phyloP scores from a whole-genome alignment of 2,113 vertebrate species.

The Lampris incognitus region DNA sequence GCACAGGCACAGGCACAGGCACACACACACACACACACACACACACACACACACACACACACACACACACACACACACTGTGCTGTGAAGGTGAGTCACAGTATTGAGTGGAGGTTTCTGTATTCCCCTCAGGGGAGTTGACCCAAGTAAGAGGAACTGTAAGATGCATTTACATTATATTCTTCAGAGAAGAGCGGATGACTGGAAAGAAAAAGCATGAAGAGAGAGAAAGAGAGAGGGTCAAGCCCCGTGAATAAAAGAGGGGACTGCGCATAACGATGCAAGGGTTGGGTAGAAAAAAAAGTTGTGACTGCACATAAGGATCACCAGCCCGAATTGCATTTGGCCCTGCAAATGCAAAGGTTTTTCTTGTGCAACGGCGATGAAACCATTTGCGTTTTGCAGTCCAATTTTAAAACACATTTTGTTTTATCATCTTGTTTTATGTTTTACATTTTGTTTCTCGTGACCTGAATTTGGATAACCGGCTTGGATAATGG shows the following conservation, averaged over 20 bases:
- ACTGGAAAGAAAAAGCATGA: conserved; percentile 16
- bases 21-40: conserved; percentile 1
- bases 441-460: no score
- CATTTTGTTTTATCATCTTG: no score
- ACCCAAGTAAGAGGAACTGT: conserved; percentile 26
- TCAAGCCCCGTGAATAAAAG: conserved; percentile 24
- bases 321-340: conserved; percentile 39
- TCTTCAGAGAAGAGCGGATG: conserved; percentile 32
- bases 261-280: conserved; percentile 22
- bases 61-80: conserved; percentile 5
- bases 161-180: conserved; percentile 53
- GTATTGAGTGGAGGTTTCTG: not conserved
- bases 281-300: conserved; percentile 38
- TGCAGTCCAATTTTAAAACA: not conserved
- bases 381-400: conserved; percentile 9
- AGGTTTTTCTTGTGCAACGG: conserved; percentile 1
- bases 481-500: no score
- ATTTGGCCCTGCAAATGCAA: conserved; percentile 12
- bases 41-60: conserved; percentile 14
- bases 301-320: conserved; percentile 10
- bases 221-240: conserved; percentile 18
- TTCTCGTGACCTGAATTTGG: no score
- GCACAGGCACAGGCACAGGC: no score
- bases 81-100: conserved; percentile 35
- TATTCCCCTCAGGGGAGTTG: conserved; percentile 31